A percentile compares a stretch with the other conserved stretches of the same genome.
phyloP scores from a whole-genome alignment of 2,888 invertebrate genomes.

The Stenchaetothrips biformis region DNA sequence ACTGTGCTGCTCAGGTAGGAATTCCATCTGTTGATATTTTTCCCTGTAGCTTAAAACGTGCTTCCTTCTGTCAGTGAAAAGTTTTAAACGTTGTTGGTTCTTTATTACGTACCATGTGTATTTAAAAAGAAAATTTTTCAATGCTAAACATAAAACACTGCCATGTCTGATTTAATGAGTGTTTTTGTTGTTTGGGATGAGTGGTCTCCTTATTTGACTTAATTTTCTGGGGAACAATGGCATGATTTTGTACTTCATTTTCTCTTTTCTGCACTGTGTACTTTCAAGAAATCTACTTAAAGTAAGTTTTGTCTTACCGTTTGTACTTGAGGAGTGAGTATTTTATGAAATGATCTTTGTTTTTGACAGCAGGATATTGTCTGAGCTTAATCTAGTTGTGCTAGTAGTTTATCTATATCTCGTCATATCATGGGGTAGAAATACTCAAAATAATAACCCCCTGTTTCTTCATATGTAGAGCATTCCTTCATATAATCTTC shows the following conservation, averaged over 20 bases:
- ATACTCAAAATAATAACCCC: background rate
- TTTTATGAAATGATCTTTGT: background rate
- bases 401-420: background rate
- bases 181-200: background rate
- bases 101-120: background rate
- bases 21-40: no score
- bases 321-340: background rate
- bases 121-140: background rate
- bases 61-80: background rate
- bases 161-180: background rate
- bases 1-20: no score
- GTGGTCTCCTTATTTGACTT: background rate
- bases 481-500: background rate
- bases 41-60: no score
- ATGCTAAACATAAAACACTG: no score
- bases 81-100: background rate
- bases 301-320: background rate
- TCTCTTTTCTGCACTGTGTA: background rate
- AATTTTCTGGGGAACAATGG: background rate
- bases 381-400: background rate
- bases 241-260: slow-evolving; percentile 6
- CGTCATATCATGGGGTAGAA: background rate
- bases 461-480: background rate
- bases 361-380: background rate
- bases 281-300: background rate